Evolutionary conservation across 2,797 vertebrate genomes (phyloP), one percentile per base, ranked within the genome.

Genomic region (Sebastes diploproa): DNA sequence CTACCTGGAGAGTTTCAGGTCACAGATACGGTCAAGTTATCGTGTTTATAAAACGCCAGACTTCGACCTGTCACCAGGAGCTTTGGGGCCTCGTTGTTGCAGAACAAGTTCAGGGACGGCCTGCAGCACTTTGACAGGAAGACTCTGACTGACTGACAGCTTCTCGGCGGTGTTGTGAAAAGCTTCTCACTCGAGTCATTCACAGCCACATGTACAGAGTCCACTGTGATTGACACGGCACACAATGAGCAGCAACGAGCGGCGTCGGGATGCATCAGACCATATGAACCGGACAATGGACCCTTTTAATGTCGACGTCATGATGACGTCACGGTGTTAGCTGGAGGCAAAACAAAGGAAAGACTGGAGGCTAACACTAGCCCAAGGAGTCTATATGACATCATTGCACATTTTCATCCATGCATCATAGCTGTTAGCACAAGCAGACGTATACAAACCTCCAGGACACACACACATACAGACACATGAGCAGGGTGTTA

Each of bases 401-500:
- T 38, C 13, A 13, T 38, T 38, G 36, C 12, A 38, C 36, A 38
- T 38, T 38, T 38, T 38, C 36, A 38, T 38, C 36, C 36, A 38
- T 38, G 36, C 4, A 0, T 38, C 36, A 38, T 38, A 29, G 56
- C 56, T 29, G 56, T 29, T 59, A 59, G 56, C 59, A 62, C 56
- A 58, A 25, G 25, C 56, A 29, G 23, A 58, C 3, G 14, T 25
- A 58, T 7, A 58, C n/a, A 59, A 42, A 42, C 38, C 38, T 42
- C 14, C 14, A 42, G 38, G 13, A 36, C 34, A 36, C 34, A 36
- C 11, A 42, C 1, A 36, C 27, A 65, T 1, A 71, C 29, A 66
- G 36, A 56, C 0, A 70, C 67, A 86, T 67, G 10, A 73, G 83
- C 81, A 87, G 82, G 32, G 30, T 90, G 93, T 96, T 94, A 95